Evolutionary conservation across 2,113 vertebrate species (phyloP).

Genomic region (Eurypyga helias): DNA sequence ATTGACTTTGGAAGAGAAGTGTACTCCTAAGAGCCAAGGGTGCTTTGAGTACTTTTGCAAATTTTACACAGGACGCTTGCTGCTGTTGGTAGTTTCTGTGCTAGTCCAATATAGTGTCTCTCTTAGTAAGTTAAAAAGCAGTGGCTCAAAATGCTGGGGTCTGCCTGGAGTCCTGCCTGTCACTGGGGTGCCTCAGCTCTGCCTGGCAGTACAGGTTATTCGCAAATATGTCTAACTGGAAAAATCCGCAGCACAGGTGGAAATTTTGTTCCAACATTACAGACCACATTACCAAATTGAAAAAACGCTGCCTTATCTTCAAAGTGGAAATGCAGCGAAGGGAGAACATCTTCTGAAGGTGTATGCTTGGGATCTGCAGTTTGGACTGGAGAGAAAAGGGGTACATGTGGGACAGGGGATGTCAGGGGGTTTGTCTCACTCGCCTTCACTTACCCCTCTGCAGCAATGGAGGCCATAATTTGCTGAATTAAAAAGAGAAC

Average conservation of each 20-base stretch:
- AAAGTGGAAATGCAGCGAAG: neutral
- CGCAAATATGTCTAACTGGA: neutral
- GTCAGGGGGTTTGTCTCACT: neutral
- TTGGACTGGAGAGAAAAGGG: neutral
- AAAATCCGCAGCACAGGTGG: neutral
- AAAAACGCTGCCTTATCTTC: neutral
- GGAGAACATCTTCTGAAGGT: neutral
- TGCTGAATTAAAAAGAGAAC: neutral
- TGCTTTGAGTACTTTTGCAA: neutral
- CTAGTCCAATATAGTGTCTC: neutral
- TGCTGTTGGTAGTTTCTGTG: neutral
- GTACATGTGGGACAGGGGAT: accelerated
- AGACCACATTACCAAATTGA: neutral
- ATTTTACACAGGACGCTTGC: neutral
- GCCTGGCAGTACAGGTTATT: neutral
- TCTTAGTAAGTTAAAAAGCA: neutral
- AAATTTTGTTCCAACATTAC: neutral
- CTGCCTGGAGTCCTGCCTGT: neutral
- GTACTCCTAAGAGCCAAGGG: neutral
- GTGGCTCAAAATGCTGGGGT: neutral
- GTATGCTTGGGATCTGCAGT: neutral
- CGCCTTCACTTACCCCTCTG: neutral
- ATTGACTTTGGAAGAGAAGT: neutral
- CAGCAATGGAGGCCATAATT: accelerated
- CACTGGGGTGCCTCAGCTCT: neutral